Evolutionary conservation across 2,797 vertebrate genomes (phyloP).

Genomic region (Tangara arthus): DNA sequence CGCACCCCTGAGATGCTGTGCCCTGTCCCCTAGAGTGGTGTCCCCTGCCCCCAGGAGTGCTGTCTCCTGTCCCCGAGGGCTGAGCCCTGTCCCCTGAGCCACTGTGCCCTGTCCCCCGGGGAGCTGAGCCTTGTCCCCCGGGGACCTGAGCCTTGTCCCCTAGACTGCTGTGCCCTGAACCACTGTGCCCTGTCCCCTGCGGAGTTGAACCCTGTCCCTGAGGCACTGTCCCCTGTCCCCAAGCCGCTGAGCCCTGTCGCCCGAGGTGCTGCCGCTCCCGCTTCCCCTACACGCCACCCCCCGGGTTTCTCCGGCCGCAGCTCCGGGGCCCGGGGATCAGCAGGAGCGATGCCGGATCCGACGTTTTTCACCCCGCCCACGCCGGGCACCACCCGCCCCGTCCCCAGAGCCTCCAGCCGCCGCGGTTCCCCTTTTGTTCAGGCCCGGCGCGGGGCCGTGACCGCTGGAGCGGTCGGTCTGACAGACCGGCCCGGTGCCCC

Average conservation of each 20-base stretch:
- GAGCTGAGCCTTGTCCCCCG: not conserved
- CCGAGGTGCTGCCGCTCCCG: not conserved
- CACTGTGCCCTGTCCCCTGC: no score
- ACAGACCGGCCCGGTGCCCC: not conserved
- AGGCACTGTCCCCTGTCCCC: not conserved
- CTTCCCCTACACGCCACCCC: not conserved
- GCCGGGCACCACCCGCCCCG: not conserved
- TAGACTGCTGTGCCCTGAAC: not conserved
- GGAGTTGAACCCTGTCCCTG: not conserved
- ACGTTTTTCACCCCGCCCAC: not conserved
- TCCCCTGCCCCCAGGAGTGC: no score
- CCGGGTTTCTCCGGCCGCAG: not conserved
- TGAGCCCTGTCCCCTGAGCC: no score
- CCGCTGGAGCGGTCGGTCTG: not conserved
- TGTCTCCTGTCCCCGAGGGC: no score
- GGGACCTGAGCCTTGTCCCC: no score
- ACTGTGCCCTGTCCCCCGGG: not conserved
- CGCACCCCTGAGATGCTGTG: not conserved
- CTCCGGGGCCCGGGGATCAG: not conserved
- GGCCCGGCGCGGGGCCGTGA: not conserved
- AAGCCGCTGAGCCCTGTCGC: not conserved
- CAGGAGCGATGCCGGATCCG: not conserved
- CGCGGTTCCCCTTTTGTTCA: not conserved
- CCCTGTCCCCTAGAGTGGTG: no score
- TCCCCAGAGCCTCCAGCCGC: not conserved